Evolutionary conservation across 2,113 vertebrate genomes (phyloP).

Genomic region (Guaruba guarouba): DNA sequence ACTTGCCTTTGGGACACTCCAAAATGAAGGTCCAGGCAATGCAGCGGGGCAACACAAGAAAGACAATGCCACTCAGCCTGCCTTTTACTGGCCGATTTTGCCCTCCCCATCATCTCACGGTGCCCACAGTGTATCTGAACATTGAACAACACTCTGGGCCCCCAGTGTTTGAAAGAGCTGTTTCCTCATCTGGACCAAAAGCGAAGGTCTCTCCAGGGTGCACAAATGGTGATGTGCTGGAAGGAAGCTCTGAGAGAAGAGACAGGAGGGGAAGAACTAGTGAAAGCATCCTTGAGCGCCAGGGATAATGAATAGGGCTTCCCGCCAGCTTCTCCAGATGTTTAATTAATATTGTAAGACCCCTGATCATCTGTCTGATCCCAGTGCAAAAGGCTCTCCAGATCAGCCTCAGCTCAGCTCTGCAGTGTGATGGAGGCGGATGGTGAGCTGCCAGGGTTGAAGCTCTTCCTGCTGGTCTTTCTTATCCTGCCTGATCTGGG

Average conservation of each 20-base stretch:
- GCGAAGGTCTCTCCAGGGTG: not conserved
- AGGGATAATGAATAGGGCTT: conserved; percentile 25
- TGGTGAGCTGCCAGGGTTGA: not conserved
- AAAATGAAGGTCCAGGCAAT: not conserved
- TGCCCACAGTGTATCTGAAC: not conserved
- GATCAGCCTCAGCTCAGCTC: not conserved
- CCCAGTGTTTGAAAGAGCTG: not conserved
- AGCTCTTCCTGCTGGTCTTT: not conserved
- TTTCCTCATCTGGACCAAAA: not conserved
- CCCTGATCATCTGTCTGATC: not conserved
- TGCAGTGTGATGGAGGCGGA: not conserved
- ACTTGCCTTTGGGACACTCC: not conserved
- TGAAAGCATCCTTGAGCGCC: not conserved
- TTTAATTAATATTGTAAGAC: conserved; percentile 49
- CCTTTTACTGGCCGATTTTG: not conserved
- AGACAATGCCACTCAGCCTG: not conserved
- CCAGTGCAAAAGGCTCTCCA: not conserved
- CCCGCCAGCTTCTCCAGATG: conserved; percentile 42
- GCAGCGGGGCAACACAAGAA: not conserved
- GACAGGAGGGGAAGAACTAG: not conserved
- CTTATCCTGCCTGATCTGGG: not conserved
- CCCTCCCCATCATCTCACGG: not conserved
- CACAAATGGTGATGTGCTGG: not conserved
- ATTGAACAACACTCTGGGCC: not conserved
- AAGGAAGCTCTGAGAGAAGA: not conserved